Conservation (phyloP, 2,797 vertebrate species). For the Pelodytes ibericus region DNA sequence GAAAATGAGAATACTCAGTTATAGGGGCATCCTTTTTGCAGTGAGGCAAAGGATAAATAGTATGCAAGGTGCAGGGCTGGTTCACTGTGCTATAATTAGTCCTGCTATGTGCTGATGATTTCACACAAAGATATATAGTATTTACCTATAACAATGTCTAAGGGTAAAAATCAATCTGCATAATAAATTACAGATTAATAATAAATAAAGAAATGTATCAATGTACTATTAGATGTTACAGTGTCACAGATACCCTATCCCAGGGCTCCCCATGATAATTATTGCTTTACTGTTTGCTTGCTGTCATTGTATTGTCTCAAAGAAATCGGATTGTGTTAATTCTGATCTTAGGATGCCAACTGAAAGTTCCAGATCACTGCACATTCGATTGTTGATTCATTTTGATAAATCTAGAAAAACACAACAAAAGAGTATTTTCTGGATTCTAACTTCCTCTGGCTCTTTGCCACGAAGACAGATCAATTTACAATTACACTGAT, state of each 20-base stretch:
- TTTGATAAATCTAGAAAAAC: conserved; percentile 37
- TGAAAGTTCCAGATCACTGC: not conserved
- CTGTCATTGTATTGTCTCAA: not conserved
- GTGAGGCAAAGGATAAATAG: not conserved
- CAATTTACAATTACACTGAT: conserved; percentile 67
- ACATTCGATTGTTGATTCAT: conserved; percentile 14
- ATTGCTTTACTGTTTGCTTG: not conserved
- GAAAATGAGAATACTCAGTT: conserved; percentile 23
- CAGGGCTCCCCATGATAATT: not conserved
- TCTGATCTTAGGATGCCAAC: not conserved
- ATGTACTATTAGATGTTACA: too few species aligned
- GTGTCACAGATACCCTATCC: not conserved
- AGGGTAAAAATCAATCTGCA: not conserved
- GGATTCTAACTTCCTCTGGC: conserved; percentile 52
- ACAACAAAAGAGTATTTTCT: conserved; percentile 43
- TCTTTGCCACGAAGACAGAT: conserved; percentile 62
- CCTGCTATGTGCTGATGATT: not conserved
- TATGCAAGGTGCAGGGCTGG: not conserved
- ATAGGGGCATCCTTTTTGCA: conserved; percentile 7
- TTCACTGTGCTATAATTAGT: not conserved
- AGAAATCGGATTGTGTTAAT: not conserved
- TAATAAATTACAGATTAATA: too few species aligned
- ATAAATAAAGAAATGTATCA: too few species aligned
- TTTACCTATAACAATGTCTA: not conserved
- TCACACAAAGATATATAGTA: too few species aligned